Evolutionary conservation across 1,140 invertebrate genomes (phyloP).

Genomic region (Kradibia gibbosae): DNA sequence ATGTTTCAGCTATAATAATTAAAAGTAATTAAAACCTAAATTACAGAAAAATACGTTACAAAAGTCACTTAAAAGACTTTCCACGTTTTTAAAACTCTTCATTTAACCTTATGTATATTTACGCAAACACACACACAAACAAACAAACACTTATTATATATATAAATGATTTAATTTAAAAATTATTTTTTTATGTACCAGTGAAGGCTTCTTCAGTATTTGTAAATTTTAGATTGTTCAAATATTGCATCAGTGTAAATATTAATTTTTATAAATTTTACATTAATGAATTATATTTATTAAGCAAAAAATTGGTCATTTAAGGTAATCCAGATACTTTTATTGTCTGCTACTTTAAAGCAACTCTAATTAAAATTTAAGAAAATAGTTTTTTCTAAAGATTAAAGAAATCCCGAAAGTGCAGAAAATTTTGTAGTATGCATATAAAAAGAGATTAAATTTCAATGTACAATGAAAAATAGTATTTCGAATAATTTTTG

Average conservation of each 20-base stretch:
- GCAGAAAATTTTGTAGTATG: slow-evolving; percentile 21
- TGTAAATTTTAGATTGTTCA: too few relatives aligned
- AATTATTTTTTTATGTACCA: too few relatives aligned
- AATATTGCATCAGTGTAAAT: too few relatives aligned
- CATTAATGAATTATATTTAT: too few relatives aligned
- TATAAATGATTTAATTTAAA: too few relatives aligned
- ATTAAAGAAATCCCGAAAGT: slow-evolving; percentile 23
- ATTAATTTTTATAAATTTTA: too few relatives aligned
- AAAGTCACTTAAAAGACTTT: neutral
- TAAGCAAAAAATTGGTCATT: too few relatives aligned
- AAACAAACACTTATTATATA: too few relatives aligned
- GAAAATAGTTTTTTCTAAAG: slow-evolving; percentile 41
- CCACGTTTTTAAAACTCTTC: neutral
- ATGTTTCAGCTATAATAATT: neutral
- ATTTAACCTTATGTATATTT: too few relatives aligned
- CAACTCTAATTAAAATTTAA: slow-evolving; percentile 45
- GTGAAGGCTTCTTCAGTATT: too few relatives aligned
- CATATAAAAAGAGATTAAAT: slow-evolving; percentile 35
- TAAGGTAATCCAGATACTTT: slow-evolving; percentile 21
- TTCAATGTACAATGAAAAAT: neutral
- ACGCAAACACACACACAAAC: too few relatives aligned
- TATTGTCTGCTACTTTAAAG: slow-evolving; percentile 27
- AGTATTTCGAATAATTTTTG: neutral
- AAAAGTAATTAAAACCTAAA: slow-evolving; percentile 9
- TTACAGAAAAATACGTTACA: neutral